Base-by-base conservation (phyloP, 2,113 vertebrate genomes). In the Rallus limicola region DNA sequence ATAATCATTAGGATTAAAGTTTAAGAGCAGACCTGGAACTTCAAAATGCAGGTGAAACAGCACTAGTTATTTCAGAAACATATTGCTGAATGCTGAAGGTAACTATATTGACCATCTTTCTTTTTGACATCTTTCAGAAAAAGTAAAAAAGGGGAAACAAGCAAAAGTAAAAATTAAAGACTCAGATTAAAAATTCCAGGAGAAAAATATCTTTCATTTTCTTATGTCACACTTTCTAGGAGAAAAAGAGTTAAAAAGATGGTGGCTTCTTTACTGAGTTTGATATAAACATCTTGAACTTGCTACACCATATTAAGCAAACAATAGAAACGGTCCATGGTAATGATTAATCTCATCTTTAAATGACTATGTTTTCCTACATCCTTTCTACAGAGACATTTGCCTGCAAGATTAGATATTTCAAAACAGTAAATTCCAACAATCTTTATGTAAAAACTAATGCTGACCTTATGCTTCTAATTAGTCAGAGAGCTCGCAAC, bases 401-500 rank as follows among this genome's bases (percentile, higher is more conserved):
- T 95, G 93, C 18, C 58, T 78, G 69, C 42, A 83, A 48, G 17
- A 77, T 59, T 3, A 82, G 8, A 28, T 95, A 97, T 91, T 97
- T 97, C 96, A 97, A 91, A 97, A 94, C n/a, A 97, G 84, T 93
- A 94, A 81, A 90, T 97, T 71, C 60, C 96, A 95, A 92, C 88
- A 96, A 97, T 42, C 71, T 67, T 81, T 78, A 12, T 78, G 67
- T 94, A 83, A 92, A 97, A 95, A 77, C 48, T 70, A 95, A 96
- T 52, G 74, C 70, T 89, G 69, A 95, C 58, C 75, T 95, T 91
- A 91, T 94, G 95, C 89, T 98, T 98, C 86, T 97, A 95, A 97
- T 97, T 96, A 98, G 85, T 76, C 79, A 94, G 90, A 97, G 94
- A 94, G 76, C 86, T 97, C 94, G 92, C 86, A 96, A 97, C 46